Evolutionary conservation across 2,888 invertebrate species (phyloP), one percentile per base, ranked within the genome.

Genomic region (Galerucella calmariensis): DNA sequence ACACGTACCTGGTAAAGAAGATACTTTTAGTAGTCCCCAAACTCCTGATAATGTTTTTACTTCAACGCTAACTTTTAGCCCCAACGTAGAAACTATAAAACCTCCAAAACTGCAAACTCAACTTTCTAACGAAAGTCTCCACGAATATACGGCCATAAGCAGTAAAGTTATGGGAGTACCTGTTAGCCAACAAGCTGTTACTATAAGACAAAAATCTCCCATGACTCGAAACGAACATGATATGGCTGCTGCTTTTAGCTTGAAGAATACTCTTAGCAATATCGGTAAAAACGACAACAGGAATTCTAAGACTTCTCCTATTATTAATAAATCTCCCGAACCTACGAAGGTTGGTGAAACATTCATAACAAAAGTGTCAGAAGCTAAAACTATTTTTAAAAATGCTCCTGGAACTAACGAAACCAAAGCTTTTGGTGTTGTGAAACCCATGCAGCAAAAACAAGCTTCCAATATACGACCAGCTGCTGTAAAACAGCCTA

Each of bases 131-230:
- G 87, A 87, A 63, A 85, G 85, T 71, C 68, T 87, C 5, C 84
- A 86, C 69, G 87, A 88, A 79, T 92, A 93, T 83, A 89, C 89
- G 73, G 91, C 93, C 76, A 91, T 92, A 75, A 90, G 90, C 67
- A 90, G 91, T 65, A 92, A 91, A 82, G 94, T 94, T n/a, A 94
- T 94, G 94, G 89, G 90, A 67, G 94, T 92, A 0, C 94, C 94
- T 0, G 91, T 93, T 75, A 90, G 92, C 74, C 94, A 94, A 83
- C 91, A 92, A 78, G 94, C 94, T 51, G 92, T 93, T 16, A 91
- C 92, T 20, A 89, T 88, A 61, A 88, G 89, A 65, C 86, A 88
- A 81, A 86, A 88, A 75, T 85, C 89, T 9, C 91, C 91, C 67
- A 90, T 90, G 84, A 90, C 88, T 79, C 88, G 91, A 69, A 89